phyloP scores from a whole-genome alignment of 1,140 invertebrate genomes.

The Drosophila simulans region DNA sequence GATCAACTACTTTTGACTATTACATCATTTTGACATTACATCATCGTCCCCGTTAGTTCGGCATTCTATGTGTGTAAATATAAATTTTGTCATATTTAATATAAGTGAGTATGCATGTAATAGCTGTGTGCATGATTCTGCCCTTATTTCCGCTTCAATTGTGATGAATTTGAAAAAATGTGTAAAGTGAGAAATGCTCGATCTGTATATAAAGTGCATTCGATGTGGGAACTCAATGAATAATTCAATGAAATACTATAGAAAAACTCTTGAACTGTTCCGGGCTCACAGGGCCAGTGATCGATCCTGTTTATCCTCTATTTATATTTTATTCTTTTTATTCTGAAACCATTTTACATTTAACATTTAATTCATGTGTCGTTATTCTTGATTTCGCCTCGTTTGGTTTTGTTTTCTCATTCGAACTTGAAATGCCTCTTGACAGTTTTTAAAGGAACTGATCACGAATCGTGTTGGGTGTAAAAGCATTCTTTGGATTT shows the following conservation, averaged over 20 bases:
- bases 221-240: conserved; percentile 22
- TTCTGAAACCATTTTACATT: conserved; percentile 82
- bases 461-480: conserved; percentile 30
- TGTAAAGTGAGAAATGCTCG: conserved; percentile 24
- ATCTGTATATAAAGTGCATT: conserved; percentile 21
- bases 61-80: conserved; percentile 69
- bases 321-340: conserved; percentile 60
- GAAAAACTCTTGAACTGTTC: conserved; percentile 42
- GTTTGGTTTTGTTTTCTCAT: conserved; percentile 19
- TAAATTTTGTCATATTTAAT: conserved; percentile 59
- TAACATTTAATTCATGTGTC: conserved; percentile 70
- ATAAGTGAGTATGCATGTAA: conserved; percentile 42
- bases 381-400: conserved; percentile 45
- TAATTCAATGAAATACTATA: conserved; percentile 10
- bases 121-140: conserved; percentile 47
- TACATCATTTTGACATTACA: conserved; percentile 14
- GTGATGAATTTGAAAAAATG: conserved; percentile 10
- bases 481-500: conserved; percentile 26
- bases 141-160: conserved; percentile 7
- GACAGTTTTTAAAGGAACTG: conserved; percentile 37
- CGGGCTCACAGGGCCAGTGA: conserved; percentile 22
- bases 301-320: conserved; percentile 36
- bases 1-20: conserved; percentile 73
- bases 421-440: conserved; percentile 29
- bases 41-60: conserved; percentile 34